Evolutionary conservation across 2,113 vertebrate species (phyloP).

Genomic region (Naja naja): DNA sequence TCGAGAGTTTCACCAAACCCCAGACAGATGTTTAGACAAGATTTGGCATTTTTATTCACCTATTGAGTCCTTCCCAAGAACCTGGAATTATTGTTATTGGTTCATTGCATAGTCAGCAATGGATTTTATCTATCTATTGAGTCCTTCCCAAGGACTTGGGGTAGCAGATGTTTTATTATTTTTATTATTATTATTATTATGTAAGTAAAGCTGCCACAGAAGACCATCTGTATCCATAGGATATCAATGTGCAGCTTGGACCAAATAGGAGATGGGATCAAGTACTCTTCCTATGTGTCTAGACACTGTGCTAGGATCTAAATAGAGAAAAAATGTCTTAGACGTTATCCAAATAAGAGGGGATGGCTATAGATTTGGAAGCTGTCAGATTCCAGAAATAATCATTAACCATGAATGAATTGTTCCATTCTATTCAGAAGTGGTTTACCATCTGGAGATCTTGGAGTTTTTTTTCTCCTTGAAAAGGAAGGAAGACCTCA

Average conservation of each 20-base stretch:
- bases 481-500: background rate
- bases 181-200: too few relatives aligned
- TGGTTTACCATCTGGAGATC: background rate
- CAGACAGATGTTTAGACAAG: background rate
- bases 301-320: background rate
- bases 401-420: background rate
- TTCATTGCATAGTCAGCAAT: too few relatives aligned
- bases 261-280: background rate
- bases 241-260: background rate
- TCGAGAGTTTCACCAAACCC: background rate
- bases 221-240: background rate
- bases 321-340: background rate
- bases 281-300: background rate
- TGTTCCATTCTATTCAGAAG: background rate
- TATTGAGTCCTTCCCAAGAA: background rate
- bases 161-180: background rate
- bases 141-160: background rate
- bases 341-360: background rate
- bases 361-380: background rate
- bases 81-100: background rate
- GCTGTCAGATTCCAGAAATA: background rate
- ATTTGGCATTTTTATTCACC: background rate
- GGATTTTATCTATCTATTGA: background rate
- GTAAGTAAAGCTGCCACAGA: background rate
- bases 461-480: background rate